Percentiles rank a stretch among this genome's conserved stretches.
These are phyloP conservation scores for Zosterops lateralis DNA, from an alignment of 2,113 vertebrate genomes.

Conservation along the genomic window DNA sequence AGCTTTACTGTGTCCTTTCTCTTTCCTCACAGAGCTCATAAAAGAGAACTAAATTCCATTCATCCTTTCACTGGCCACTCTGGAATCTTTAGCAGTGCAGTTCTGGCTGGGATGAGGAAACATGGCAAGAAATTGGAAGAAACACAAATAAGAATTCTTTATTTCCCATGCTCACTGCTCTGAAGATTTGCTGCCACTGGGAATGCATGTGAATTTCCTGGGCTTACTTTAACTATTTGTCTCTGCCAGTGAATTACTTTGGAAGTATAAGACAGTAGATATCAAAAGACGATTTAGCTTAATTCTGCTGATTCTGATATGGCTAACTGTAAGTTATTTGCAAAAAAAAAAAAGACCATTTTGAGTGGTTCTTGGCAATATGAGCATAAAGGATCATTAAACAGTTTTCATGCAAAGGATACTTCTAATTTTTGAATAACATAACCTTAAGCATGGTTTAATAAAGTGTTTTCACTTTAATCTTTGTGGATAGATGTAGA, in stretches of 20 bases:
- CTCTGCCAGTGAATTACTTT: slow-evolving; percentile 41
- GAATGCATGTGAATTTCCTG: slow-evolving; percentile 68
- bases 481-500: background rate
- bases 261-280: slow-evolving; percentile 9
- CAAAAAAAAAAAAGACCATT: background rate
- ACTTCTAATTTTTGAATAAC: background rate
- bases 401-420: background rate
- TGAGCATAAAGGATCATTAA: slow-evolving; percentile 31
- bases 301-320: slow-evolving; percentile 54
- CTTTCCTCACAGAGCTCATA: slow-evolving; percentile 76
- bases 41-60: slow-evolving; percentile 79
- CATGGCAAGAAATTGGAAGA: slow-evolving; percentile 72
- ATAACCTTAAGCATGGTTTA: background rate
- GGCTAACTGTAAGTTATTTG: slow-evolving; percentile 50
- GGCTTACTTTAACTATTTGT: slow-evolving; percentile 60
- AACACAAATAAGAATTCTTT: slow-evolving; percentile 72
- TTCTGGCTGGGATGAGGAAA: slow-evolving; percentile 74
- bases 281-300: slow-evolving; percentile 61
- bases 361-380: slow-evolving; percentile 41
- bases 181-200: slow-evolving; percentile 56
- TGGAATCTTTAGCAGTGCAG: slow-evolving; percentile 74
- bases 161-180: slow-evolving; percentile 60
- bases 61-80: slow-evolving; percentile 77
- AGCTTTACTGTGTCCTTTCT: slow-evolving; percentile 79
- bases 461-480: background rate